phyloP scores from a whole-genome alignment of 2,797 vertebrate genomes.

The Pteropus rufus region DNA sequence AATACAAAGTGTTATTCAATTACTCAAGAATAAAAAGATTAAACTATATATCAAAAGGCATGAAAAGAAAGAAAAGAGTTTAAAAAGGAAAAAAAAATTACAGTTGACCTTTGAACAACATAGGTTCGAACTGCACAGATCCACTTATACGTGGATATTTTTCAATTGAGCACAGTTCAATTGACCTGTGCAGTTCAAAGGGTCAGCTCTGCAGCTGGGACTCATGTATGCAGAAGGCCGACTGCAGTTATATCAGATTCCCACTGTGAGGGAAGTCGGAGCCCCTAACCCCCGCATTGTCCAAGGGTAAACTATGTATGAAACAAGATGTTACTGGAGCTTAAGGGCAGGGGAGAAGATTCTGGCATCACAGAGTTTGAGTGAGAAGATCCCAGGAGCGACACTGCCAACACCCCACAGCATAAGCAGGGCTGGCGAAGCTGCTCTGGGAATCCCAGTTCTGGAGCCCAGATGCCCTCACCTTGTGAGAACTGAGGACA shows the following conservation, averaged over 20 bases:
- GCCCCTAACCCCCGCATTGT: neutral
- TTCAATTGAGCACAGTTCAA: no score
- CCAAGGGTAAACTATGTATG: neutral
- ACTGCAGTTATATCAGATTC: neutral
- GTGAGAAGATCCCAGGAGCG: neutral
- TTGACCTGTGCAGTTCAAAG: neutral
- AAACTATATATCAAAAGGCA: neutral
- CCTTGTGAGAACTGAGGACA: conserved; percentile 93
- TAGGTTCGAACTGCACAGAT: neutral
- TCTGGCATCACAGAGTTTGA: neutral
- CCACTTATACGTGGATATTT: neutral
- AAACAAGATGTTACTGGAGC: neutral
- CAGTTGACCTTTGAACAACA: neutral
- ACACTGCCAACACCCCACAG: neutral
- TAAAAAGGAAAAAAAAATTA: neutral
- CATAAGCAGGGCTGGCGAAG: neutral
- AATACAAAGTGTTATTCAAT: neutral
- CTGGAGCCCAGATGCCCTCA: conserved; percentile 67
- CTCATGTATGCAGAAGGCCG: neutral
- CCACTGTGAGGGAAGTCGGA: neutral
- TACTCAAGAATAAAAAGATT: neutral
- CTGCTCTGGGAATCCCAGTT: neutral
- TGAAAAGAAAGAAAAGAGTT: neutral
- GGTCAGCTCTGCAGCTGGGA: neutral
- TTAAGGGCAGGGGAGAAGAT: neutral